A percentile compares a stretch with the other conserved stretches of the same genome.
These are phyloP conservation scores for Rhingia rostrata DNA, from an alignment of 2,888 invertebrate genomes.

Conservation along the genomic window DNA sequence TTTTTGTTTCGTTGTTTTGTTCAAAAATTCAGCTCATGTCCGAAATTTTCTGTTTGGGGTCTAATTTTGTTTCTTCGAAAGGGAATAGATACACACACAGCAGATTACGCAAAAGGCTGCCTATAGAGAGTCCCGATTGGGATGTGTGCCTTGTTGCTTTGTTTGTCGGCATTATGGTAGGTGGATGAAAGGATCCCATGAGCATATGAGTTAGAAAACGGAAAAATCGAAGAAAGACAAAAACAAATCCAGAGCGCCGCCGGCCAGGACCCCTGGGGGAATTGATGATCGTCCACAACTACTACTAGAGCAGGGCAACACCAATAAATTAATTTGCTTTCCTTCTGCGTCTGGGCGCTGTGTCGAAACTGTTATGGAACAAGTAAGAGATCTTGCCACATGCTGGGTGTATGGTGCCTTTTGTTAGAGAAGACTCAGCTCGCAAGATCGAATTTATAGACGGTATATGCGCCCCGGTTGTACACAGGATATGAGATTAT, in stretches of 20 bases:
- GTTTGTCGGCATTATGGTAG: slow-evolving; percentile 68
- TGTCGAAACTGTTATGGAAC: slow-evolving; percentile 4
- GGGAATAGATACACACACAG: slow-evolving; percentile 9
- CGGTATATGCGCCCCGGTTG: slow-evolving; percentile 18
- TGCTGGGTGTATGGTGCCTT: slow-evolving; percentile 52
- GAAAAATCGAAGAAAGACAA: not conserved
- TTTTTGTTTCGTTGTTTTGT: not conserved
- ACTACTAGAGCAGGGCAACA: slow-evolving; percentile 59
- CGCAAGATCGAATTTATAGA: slow-evolving; percentile 63
- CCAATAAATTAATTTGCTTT: slow-evolving; percentile 72
- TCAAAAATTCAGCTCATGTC: slow-evolving; percentile 67
- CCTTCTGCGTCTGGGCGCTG: slow-evolving; percentile 27
- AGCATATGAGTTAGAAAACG: slow-evolving; percentile 45
- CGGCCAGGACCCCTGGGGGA: slow-evolving; percentile 61
- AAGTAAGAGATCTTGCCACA: slow-evolving; percentile 46
- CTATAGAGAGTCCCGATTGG: slow-evolving; percentile 32
- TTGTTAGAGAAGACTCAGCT: slow-evolving; percentile 23
- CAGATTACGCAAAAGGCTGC: slow-evolving; percentile 57
- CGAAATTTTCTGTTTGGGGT: slow-evolving; percentile 27
- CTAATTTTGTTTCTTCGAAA: slow-evolving; percentile 42
- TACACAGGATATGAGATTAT: slow-evolving; percentile 69
- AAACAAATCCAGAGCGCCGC: slow-evolving; percentile 57
- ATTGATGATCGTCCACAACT: slow-evolving; percentile 58
- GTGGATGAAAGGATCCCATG: slow-evolving; percentile 64
- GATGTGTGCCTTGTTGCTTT: slow-evolving; percentile 14